Conservation (phyloP, 2,888 invertebrate genomes). For the Belgica antarctica region DNA sequence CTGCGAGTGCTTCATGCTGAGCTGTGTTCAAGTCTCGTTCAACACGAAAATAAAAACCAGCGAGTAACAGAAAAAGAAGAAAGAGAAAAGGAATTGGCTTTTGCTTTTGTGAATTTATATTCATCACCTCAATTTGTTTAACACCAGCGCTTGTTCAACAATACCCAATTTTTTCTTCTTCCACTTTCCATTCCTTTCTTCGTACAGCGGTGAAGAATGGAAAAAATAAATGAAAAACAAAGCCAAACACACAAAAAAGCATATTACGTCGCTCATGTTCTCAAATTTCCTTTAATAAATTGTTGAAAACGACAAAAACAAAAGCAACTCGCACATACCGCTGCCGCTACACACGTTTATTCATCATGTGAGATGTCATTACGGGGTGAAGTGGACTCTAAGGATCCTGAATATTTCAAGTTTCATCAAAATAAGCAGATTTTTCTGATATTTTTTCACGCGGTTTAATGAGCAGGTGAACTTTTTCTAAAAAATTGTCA, state of each 20-base stretch:
- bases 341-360: neutral
- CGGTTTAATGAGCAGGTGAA: neutral
- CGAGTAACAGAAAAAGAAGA: conserved; percentile 8
- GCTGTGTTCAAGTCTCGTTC: neutral
- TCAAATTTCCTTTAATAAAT: conserved; percentile 39
- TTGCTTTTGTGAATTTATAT: conserved; percentile 40
- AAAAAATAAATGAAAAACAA: neutral
- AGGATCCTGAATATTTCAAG: too few relatives aligned
- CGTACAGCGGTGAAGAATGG: neutral
- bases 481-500: too few relatives aligned
- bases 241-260: conserved; percentile 1
- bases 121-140: conserved; percentile 42
- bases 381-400: too few relatives aligned
- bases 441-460: neutral
- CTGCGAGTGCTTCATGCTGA: conserved; percentile 32
- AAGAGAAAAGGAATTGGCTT: conserved; percentile 19
- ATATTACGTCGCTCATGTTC: neutral
- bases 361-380: too few relatives aligned
- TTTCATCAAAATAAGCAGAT: neutral
- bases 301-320: conserved; percentile 26
- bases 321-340: conserved; percentile 13
- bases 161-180: neutral
- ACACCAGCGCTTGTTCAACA: conserved; percentile 7
- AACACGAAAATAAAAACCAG: conserved; percentile 17
- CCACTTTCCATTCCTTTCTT: neutral